phyloP scores from a whole-genome alignment of 2,888 invertebrate genomes.

The Agelastica alni region DNA sequence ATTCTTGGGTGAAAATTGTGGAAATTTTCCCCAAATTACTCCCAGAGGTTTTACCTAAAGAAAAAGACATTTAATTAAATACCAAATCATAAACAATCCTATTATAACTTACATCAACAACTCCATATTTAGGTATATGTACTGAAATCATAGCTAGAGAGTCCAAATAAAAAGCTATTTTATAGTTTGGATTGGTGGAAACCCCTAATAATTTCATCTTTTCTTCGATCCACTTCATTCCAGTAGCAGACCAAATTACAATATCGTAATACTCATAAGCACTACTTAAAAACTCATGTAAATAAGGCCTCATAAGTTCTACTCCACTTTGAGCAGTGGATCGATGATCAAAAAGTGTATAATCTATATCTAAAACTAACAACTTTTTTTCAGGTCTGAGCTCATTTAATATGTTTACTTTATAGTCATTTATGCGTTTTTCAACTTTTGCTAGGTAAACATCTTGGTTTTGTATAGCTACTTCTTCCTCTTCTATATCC shows the following conservation, averaged over 20 bases:
- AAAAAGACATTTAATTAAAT: background rate
- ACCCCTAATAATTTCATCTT: constrained; percentile 95
- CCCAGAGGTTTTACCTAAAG: constrained; percentile 88
- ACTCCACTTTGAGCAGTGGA: constrained; percentile 84
- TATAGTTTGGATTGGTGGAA: constrained; percentile 78
- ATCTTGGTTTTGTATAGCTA: constrained; percentile 68
- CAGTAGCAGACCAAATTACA: constrained; percentile 97
- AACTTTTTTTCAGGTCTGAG: constrained; percentile 85
- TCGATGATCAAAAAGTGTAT: constrained; percentile 94
- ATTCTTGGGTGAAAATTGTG: constrained; percentile 86
- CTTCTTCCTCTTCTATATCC: constrained; percentile 87
- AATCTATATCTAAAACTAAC: constrained; percentile 93
- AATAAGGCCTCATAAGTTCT: constrained; percentile 92
- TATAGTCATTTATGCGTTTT: constrained; percentile 80
- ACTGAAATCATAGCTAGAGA: constrained; percentile 94
- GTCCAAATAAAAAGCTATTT: constrained; percentile 91
- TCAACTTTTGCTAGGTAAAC: constrained; percentile 80
- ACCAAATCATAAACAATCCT: background rate
- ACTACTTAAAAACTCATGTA: constrained; percentile 89
- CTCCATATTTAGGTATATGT: constrained; percentile 86
- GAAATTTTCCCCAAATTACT: constrained; percentile 95
- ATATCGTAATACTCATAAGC: constrained; percentile 93
- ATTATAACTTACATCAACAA: constrained; percentile 78
- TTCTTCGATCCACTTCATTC: constrained; percentile 98
- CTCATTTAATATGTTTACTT: constrained; percentile 79